phyloP scores from a whole-genome alignment of 2,888 invertebrate genomes.

The Xestia c-nigrum region DNA sequence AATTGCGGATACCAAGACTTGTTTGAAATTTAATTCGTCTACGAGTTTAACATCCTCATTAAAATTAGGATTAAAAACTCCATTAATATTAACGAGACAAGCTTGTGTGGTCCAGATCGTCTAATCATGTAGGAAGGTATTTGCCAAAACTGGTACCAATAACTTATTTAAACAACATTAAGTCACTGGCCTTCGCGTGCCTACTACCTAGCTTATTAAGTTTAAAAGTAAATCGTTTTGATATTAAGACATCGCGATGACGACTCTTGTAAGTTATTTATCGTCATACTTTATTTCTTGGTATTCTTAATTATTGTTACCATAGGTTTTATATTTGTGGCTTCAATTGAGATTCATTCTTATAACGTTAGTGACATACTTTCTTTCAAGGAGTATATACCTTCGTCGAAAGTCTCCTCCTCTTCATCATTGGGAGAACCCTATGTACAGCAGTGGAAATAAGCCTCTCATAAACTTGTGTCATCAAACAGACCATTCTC shows the following conservation, averaged over 20 bases:
- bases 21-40: neutral
- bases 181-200: conserved; percentile 46
- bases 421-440: neutral
- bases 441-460: too few species aligned
- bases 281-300: conserved; percentile 5
- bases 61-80: neutral
- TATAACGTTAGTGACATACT: neutral
- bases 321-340: neutral
- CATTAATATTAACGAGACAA: neutral
- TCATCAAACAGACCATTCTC: too few species aligned
- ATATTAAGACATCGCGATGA: conserved; percentile 3
- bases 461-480: too few species aligned
- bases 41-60: neutral
- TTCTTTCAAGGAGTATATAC: neutral
- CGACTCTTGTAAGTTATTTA: conserved; percentile 17
- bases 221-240: conserved; percentile 15
- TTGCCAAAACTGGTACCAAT: conserved; percentile 48
- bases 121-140: conserved; percentile 41
- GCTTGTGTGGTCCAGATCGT: conserved; percentile 31
- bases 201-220: conserved; percentile 8
- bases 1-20: neutral
- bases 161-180: conserved; percentile 36
- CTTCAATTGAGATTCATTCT: neutral
- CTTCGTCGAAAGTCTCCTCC: neutral
- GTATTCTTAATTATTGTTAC: neutral